These are phyloP conservation scores for Catamblyrhynchus diadema DNA, from an alignment of 2,797 vertebrate species.

Conservation along the genomic window DNA sequence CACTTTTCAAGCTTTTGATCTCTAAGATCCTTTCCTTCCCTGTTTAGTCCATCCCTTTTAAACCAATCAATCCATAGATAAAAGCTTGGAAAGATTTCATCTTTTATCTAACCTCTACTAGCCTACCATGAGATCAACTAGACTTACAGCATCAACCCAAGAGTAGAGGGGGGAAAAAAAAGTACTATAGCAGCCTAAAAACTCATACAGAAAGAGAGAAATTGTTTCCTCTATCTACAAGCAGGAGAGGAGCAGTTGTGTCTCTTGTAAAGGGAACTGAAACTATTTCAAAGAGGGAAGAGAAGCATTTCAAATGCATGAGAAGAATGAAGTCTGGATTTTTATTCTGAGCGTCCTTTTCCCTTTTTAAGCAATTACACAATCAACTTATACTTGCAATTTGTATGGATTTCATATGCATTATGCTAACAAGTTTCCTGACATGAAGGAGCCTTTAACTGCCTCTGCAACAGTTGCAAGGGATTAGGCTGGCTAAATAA, in stretches of 20 bases:
- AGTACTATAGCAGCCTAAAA: not conserved
- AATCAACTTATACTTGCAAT: not conserved
- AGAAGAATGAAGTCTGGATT: not conserved
- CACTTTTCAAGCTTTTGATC: not conserved
- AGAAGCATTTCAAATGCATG: not conserved
- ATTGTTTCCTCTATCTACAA: not conserved
- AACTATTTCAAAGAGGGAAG: not conserved
- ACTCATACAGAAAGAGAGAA: not conserved
- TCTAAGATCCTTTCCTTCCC: not conserved
- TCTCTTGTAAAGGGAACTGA: not conserved
- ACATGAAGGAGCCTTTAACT: not conserved
- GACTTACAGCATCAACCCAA: not conserved
- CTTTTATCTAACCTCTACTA: not conserved
- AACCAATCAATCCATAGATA: not conserved
- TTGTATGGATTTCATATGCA: not conserved
- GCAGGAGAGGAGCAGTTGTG: not conserved
- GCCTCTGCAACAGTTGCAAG: not conserved
- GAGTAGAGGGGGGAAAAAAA: rapidly evolving
- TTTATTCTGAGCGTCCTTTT: not conserved
- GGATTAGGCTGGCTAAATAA: not conserved
- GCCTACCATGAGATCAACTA: not conserved
- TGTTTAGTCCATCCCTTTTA: not conserved
- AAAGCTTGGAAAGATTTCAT: not conserved
- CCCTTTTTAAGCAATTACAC: not conserved
- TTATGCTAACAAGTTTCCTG: not conserved